Evolutionary conservation across 1,140 invertebrate species (phyloP).

Genomic region (Tigriopus japonicus): DNA sequence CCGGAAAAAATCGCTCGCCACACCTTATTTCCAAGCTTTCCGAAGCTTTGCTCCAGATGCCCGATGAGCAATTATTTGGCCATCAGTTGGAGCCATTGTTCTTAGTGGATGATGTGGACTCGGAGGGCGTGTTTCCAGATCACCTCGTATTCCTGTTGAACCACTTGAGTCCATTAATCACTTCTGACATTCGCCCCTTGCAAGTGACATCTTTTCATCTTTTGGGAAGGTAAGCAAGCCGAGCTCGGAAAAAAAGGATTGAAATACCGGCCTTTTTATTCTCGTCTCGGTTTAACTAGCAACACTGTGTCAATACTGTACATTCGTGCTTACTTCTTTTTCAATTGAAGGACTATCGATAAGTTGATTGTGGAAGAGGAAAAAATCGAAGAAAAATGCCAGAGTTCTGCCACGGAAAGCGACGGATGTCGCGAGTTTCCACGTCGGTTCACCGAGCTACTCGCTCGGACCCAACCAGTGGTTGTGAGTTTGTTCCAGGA

Average conservation of each 20-base stretch:
- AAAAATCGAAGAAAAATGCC: background rate
- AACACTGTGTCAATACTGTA: no score
- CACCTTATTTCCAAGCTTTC: no score
- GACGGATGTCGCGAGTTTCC: slow-evolving; percentile 2
- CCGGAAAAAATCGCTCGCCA: slow-evolving; percentile 17
- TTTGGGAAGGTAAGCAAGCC: background rate
- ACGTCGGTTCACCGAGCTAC: background rate
- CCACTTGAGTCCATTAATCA: slow-evolving; percentile 2
- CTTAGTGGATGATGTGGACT: background rate
- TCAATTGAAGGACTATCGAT: no score
- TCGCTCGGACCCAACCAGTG: slow-evolving; percentile 15
- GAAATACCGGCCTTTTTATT: no score
- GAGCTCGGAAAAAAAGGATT: background rate
- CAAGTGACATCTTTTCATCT: background rate
- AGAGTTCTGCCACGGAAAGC: background rate
- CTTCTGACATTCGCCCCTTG: background rate
- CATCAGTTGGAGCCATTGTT: slow-evolving; percentile 9
- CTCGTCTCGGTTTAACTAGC: no score
- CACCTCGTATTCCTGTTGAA: slow-evolving; percentile 8
- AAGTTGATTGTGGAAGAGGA: no score
- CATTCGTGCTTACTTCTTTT: no score
- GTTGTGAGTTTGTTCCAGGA: slow-evolving; percentile 4
- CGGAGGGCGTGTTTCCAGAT: slow-evolving; percentile 20
- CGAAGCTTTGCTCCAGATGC: background rate
- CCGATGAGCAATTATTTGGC: background rate